Base-by-base conservation (phyloP, 2,888 invertebrate genomes). In the Malthinus flaveolus region DNA sequence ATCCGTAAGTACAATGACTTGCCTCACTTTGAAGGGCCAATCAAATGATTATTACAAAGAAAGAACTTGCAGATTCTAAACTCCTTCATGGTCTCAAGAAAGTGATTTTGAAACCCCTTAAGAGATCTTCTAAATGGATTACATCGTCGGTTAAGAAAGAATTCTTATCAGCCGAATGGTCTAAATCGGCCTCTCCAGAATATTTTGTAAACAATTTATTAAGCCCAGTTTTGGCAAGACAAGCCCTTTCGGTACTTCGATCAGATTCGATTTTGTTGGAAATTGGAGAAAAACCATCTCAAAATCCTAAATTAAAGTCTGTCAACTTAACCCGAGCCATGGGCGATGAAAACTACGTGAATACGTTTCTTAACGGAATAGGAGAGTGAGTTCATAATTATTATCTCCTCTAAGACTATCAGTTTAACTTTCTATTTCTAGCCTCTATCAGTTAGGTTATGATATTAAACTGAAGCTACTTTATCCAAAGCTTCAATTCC, bases 361-460 rank as follows among this genome's bases (percentile, higher is more conserved):
- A 13, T 1, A 3, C 15, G 1, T 36, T 53, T 10, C 32, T 53
- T 5, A 10, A 11, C 3, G 34, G 35, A 32, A n/a, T 53, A 10
- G 53, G 53, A 23, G 3, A 35, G 53, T 53, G 13, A 46, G 46
- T 47, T 42, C n/a, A 23, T 5, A 42, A n/a, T 6, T 9, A 23
- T 23, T 23, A 5, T 3, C 2, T 2, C 5, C 23, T 3, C 23
- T 3, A 5, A 3, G 2, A 3, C 23, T 23, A 23, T n/a, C n/a
- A n/a, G 23, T 23, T 23, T 23, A 23, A 23, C 8, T 42, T 42
- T 6, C 6, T 2, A 12, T 5, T 42, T 42, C 23, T 71, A 91
- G 91, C 67, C 76, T 95, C 60, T 95, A 89, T 78, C 85, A 87
- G 63, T 81, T 83, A 23, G 97, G 97, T 1, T 72, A 90, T 51